Evolutionary conservation across 2,888 invertebrate species (phyloP), one percentile per base, ranked within the genome.

Genomic region (Drosophila tripunctata): DNA sequence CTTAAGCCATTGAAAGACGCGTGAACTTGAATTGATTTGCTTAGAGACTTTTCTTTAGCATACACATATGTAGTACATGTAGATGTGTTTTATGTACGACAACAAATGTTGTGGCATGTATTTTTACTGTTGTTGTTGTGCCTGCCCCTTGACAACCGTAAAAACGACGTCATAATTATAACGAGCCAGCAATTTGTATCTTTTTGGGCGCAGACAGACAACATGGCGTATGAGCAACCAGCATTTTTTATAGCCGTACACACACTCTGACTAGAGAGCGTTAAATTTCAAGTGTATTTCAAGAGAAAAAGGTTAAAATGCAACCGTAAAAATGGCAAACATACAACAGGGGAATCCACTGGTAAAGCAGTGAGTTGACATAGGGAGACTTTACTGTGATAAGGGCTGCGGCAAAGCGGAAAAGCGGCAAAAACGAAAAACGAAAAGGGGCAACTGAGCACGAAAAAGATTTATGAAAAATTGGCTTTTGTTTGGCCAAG

Each of bases 11-110:
- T 63, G 66, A 57, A 62, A 75, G 68, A 62, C 61, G 83, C 86
- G 75, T 81, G 85, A 82, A 82, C 87, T 82, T 87, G 85, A 82
- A 82, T 87, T 82, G 85, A 82, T 87, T 87, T 86, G 86, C 71
- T 81, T 67, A 69, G 75, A 78, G 67, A 68, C 58, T 69, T 67
- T 67, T 52, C 24, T 40, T 6, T 8, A 47, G 35, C 3, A 14
- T 10, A 7, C 36, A 38, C 10, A 31, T 24, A 33, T 43, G 27
- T 43, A 19, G 19, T 27, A 30, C 14, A 21, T 40, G 40, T 31
- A 12, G 5, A 4, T 35, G 30, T 33, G 10, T 10, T n/a, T 43
- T 7, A 3, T 47, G 45, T 19, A 2, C 19, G 17, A 27, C 27
- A 10, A 27, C 27, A 27, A 27, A 22, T 35, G 38, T 47, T 35